These are phyloP conservation scores for Helicorthomorpha holstii DNA, from an alignment of 1,140 invertebrate genomes.

Conservation along the genomic window DNA sequence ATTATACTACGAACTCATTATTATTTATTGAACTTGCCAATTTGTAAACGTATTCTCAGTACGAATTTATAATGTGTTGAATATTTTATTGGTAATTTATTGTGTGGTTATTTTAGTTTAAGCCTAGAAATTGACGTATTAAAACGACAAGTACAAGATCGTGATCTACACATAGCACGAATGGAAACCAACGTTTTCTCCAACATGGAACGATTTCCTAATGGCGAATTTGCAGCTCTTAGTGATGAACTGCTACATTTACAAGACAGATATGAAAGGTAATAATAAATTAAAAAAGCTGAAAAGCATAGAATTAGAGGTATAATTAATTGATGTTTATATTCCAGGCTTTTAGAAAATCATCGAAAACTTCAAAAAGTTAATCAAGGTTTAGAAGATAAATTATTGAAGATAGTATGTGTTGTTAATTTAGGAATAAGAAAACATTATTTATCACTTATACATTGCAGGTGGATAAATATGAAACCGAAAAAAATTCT, in stretches of 20 bases:
- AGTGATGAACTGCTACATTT: slow-evolving; percentile 69
- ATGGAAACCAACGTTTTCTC: slow-evolving; percentile 71
- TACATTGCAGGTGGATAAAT: slow-evolving; percentile 46
- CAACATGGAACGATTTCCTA: slow-evolving; percentile 53
- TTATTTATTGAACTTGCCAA: not conserved
- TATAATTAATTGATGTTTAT: not conserved
- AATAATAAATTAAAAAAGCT: slow-evolving; percentile 6
- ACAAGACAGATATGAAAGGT: slow-evolving; percentile 82
- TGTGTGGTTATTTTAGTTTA: slow-evolving; percentile 40
- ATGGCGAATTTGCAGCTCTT: slow-evolving; percentile 51
- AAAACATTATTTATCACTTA: not conserved
- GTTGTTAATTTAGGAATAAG: not conserved
- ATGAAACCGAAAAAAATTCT: slow-evolving; percentile 73
- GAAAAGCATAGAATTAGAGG: not conserved
- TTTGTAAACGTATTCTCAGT: slow-evolving; percentile 2
- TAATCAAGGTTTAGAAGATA: slow-evolving; percentile 89
- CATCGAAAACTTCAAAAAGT: slow-evolving; percentile 86
- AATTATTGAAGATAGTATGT: slow-evolving; percentile 68
- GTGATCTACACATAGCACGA: slow-evolving; percentile 61
- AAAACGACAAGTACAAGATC: slow-evolving; percentile 55
- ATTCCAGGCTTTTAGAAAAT: slow-evolving; percentile 62
- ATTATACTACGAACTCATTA: not conserved
- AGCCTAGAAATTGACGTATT: slow-evolving; percentile 75
- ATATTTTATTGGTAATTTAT: not conserved
- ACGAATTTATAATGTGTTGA: not conserved